Conservation (phyloP, 2,113 vertebrate genomes). For the Sander lucioperca region DNA sequence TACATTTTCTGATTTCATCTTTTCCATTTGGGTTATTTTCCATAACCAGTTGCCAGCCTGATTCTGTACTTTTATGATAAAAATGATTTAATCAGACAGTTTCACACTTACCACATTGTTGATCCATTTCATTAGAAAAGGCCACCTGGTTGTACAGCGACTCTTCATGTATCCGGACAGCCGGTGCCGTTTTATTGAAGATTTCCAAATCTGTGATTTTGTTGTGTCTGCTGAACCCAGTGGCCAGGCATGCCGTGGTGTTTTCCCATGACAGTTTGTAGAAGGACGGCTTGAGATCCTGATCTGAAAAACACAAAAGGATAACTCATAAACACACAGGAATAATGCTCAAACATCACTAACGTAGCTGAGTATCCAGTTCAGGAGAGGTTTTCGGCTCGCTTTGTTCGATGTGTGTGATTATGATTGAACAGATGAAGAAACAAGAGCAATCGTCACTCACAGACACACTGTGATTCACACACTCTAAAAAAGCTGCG, state of each 20-base stretch:
- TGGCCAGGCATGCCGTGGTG: conserved; percentile 6
- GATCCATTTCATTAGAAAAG: neutral
- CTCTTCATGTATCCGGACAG: neutral
- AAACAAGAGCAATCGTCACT: neutral
- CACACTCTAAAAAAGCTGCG: neutral
- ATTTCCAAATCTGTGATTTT: accelerated
- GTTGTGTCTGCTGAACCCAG: conserved; percentile 52
- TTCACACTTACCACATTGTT: no score
- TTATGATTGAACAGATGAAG: neutral
- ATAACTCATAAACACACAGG: neutral
- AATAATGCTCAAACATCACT: neutral
- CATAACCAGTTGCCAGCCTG: neutral
- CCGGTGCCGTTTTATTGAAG: accelerated
- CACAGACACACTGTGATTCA: conserved; percentile 33
- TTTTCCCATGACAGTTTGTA: accelerated
- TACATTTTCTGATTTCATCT: no score
- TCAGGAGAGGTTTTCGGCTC: no score
- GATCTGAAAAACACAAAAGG: conserved; percentile 64
- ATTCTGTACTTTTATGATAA: no score
- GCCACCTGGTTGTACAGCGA: conserved; percentile 57
- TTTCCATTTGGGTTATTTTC: no score
- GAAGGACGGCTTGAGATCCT: accelerated
- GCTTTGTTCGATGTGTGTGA: no score
- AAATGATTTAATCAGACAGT: no score
- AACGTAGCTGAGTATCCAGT: no score